A percentile compares a stretch with the other conserved stretches of the same genome.
phyloP scores from a whole-genome alignment of 2,797 vertebrate genomes.

The Vultur gryphus region DNA sequence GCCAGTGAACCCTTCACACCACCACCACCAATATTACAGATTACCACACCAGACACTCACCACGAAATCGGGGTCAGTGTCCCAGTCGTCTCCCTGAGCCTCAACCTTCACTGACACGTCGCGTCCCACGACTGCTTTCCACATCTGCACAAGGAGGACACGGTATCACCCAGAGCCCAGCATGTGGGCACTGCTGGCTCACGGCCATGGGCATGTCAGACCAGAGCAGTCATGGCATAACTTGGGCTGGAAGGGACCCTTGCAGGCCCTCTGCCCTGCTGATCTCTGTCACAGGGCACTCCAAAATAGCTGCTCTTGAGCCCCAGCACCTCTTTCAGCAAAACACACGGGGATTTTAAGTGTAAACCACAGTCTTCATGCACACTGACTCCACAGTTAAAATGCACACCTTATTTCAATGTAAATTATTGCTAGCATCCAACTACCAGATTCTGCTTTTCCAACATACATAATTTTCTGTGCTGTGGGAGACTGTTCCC shows the following conservation, averaged over 20 bases:
- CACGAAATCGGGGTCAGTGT: constrained; percentile 97
- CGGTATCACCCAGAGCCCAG: background rate
- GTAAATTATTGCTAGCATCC: background rate
- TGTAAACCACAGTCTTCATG: background rate
- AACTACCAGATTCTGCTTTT: background rate
- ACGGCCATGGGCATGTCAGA: background rate
- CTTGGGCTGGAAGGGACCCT: background rate
- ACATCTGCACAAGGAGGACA: constrained; percentile 82
- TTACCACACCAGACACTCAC: constrained; percentile 58
- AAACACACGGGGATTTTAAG: background rate
- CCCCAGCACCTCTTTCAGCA: background rate
- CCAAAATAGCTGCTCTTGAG: background rate
- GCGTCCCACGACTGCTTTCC: constrained; percentile 92
- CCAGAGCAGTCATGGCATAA: background rate
- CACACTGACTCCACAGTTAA: background rate
- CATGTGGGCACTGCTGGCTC: background rate
- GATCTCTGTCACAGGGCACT: background rate
- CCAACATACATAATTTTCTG: background rate
- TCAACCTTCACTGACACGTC: constrained; percentile 81
- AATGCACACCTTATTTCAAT: background rate
- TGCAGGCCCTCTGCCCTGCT: background rate
- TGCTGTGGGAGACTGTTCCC: background rate
- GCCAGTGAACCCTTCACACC: background rate
- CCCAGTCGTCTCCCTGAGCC: constrained; percentile 90
- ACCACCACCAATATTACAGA: rapidly evolving